Conservation (phyloP, 2,797 vertebrate genomes). For the Microctenopoma steveboyesi region DNA sequence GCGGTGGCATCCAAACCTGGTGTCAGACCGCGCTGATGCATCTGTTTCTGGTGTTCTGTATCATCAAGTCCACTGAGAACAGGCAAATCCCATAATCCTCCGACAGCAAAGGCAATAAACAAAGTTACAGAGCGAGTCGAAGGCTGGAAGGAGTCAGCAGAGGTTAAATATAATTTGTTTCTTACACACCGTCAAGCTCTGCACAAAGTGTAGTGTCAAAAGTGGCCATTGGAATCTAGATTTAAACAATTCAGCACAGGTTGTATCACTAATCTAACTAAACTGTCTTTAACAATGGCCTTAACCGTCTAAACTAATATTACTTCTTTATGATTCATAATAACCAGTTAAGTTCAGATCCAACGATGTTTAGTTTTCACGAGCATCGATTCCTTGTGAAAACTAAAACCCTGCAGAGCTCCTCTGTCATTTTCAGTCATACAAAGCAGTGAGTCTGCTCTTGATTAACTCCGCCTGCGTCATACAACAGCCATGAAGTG, state of each 20-base stretch:
- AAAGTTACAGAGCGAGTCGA: slow-evolving; percentile 34
- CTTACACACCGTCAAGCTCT: background rate
- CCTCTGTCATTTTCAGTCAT: slow-evolving; percentile 4
- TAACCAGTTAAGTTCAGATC: too few relatives aligned
- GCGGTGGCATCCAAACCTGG: slow-evolving; percentile 24
- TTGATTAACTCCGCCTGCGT: slow-evolving; percentile 44
- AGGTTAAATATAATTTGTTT: slow-evolving; percentile 28
- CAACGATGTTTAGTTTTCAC: too few relatives aligned
- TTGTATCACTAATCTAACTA: too few relatives aligned
- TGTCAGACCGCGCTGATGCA: slow-evolving; percentile 8
- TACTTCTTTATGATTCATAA: too few relatives aligned
- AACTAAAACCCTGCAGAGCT: background rate
- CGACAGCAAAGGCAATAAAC: slow-evolving; percentile 51
- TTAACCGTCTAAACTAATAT: too few relatives aligned
- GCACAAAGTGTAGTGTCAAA: background rate
- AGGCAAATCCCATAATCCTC: slow-evolving; percentile 59
- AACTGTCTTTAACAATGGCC: too few relatives aligned
- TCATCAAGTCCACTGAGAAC: slow-evolving; percentile 41
- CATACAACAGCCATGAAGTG: slow-evolving; percentile 35
- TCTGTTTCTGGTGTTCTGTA: slow-evolving; percentile 28
- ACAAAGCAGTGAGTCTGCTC: slow-evolving; percentile 38
- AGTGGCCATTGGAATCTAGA: too few relatives aligned
- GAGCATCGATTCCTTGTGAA: too few relatives aligned
- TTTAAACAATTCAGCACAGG: too few relatives aligned
- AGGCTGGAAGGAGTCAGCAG: slow-evolving; percentile 49